Evolutionary conservation across 2,797 vertebrate species (phyloP).

Genomic region (Labroides dimidiatus): DNA sequence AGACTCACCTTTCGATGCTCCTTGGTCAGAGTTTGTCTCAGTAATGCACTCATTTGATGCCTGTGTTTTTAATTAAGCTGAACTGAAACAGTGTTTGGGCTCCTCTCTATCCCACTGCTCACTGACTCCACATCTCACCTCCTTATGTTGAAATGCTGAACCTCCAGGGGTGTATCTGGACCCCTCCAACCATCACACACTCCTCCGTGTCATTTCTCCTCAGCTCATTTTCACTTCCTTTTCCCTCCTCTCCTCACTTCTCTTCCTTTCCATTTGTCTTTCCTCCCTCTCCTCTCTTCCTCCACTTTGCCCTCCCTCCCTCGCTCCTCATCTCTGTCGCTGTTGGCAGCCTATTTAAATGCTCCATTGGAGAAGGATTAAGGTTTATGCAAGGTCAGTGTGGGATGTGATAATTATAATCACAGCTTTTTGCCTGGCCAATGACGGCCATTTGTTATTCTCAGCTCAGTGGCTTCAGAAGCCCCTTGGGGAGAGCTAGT

Average conservation of each 20-base stretch:
- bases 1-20: not conserved
- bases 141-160: conserved; percentile 79
- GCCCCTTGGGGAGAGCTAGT: conserved; percentile 79
- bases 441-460: conserved; percentile 99
- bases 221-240: not conserved
- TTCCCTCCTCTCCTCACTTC: not conserved
- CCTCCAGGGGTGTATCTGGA: conserved; percentile 68
- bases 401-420: conserved; percentile 99
- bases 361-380: conserved; percentile 99
- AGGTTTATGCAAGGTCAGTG: conserved; percentile 99
- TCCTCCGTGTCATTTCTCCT: not conserved
- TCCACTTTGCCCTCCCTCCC: conserved; percentile 28
- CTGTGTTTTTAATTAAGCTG: not conserved
- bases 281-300: conserved; percentile 41
- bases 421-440: conserved; percentile 99
- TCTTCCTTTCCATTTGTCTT: conserved; percentile 42
- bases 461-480: conserved; percentile 95
- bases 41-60: not conserved
- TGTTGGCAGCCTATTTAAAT: conserved; percentile 96
- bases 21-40: not conserved
- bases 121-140: conserved; percentile 39
- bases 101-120: conserved; percentile 1
- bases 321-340: conserved; percentile 74
- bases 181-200: not conserved
- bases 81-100: not conserved